These are phyloP conservation scores for Brenthis hecate DNA, from an alignment of 2,888 invertebrate genomes.

Conservation along the genomic window DNA sequence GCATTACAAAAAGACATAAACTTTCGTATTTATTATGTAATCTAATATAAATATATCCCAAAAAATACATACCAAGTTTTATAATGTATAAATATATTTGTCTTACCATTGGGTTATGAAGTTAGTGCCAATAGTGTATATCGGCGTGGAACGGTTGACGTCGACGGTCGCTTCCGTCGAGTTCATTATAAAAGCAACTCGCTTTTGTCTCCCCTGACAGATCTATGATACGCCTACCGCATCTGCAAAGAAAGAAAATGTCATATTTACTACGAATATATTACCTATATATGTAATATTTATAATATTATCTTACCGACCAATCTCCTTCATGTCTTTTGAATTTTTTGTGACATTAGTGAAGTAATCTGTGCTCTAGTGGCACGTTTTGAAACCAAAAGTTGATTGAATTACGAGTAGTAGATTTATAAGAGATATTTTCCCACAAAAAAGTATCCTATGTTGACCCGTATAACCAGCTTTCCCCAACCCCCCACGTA, in stretches of 20 bases:
- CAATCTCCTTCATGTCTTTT: too few relatives aligned
- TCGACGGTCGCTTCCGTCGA: constrained; percentile 75
- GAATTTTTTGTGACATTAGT: too few relatives aligned
- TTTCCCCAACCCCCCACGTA: too few relatives aligned
- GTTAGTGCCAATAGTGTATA: constrained; percentile 88
- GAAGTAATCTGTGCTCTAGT: too few relatives aligned
- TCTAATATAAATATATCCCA: neutral
- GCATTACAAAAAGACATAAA: too few relatives aligned
- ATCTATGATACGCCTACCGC: constrained; percentile 24
- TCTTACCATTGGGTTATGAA: constrained; percentile 90
- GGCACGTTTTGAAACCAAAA: too few relatives aligned
- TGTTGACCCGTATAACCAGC: too few relatives aligned
- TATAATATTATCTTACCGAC: neutral
- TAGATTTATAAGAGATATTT: too few relatives aligned
- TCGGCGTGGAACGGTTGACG: constrained; percentile 86
- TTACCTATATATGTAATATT: neutral
- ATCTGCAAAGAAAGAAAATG: constrained; percentile 20
- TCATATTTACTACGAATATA: neutral
- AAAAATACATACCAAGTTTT: neutral
- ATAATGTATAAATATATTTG: constrained; percentile 34
- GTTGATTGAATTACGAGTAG: too few relatives aligned
- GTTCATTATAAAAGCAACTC: constrained; percentile 58
- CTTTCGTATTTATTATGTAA: too few relatives aligned
- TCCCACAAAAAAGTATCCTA: too few relatives aligned
- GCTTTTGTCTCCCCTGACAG: constrained; percentile 6